These are phyloP conservation scores for Xylocampa areola DNA, from an alignment of 2,888 invertebrate genomes.

Conservation along the genomic window DNA sequence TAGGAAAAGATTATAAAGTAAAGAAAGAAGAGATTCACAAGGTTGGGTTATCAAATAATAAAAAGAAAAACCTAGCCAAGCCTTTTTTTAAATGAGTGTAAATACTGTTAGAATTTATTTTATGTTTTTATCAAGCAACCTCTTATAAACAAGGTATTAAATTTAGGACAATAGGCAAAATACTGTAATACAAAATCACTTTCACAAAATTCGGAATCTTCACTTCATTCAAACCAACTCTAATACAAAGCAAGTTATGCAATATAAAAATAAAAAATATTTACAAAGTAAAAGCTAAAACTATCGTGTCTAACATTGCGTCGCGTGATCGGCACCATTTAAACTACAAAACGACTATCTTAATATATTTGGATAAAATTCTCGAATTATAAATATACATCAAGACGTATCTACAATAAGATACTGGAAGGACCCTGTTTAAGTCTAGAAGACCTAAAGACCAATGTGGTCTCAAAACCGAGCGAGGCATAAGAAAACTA, in stretches of 20 bases:
- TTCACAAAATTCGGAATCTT: conserved; percentile 17
- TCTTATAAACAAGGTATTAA: conserved; percentile 47
- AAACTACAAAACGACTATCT: conserved; percentile 74
- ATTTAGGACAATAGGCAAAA: conserved; percentile 1
- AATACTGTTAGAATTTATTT: not conserved
- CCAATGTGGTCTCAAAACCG: conserved; percentile 68
- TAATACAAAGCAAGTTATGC: conserved; percentile 55
- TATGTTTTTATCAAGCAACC: conserved; percentile 1
- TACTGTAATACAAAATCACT: conserved; percentile 10
- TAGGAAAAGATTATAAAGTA: too few relatives aligned
- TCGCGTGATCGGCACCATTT: conserved; percentile 67
- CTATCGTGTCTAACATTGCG: conserved; percentile 63
- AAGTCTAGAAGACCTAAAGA: conserved; percentile 74
- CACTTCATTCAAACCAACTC: conserved; percentile 40
- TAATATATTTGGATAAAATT: conserved; percentile 84
- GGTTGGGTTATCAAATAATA: too few relatives aligned
- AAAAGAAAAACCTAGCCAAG: too few relatives aligned
- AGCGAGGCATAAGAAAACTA: conserved; percentile 77
- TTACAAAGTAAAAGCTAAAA: conserved; percentile 64
- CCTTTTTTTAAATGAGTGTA: not conserved
- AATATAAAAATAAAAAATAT: conserved; percentile 62
- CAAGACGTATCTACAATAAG: conserved; percentile 62
- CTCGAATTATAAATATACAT: conserved; percentile 68
- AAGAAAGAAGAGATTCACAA: too few relatives aligned
- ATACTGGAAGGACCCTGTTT: conserved; percentile 86